phyloP scores from a whole-genome alignment of 2,888 invertebrate genomes.

The Oxycera nigricornis region DNA sequence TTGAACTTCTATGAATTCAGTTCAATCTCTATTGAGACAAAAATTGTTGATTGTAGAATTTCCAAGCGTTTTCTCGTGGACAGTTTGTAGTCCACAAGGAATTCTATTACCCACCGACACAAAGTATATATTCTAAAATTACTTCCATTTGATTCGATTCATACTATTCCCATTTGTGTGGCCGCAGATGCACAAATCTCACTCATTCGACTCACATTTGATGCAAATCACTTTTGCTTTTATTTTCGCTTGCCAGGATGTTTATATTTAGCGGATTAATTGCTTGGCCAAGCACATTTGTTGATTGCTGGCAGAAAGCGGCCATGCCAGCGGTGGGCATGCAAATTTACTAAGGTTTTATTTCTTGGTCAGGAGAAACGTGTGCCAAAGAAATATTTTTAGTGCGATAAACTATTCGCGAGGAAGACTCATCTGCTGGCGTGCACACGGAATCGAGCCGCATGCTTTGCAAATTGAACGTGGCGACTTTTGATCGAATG shows the following conservation, averaged over 20 bases:
- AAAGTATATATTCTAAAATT: not conserved
- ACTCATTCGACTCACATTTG: not conserved
- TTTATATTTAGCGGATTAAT: constrained; percentile 3
- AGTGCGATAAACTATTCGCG: not conserved
- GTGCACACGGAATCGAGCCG: not conserved
- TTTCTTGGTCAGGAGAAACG: not conserved
- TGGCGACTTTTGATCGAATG: not conserved
- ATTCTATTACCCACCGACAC: not conserved
- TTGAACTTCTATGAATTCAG: too few species aligned
- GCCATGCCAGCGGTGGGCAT: not conserved
- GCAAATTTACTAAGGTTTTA: not conserved
- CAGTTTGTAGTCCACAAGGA: too few species aligned
- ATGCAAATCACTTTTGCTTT: constrained; percentile 26
- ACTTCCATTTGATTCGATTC: not conserved
- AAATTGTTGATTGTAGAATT: too few species aligned
- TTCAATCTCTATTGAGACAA: too few species aligned
- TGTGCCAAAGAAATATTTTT: not conserved
- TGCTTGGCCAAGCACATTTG: not conserved
- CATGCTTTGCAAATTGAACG: not conserved
- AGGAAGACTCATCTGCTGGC: not conserved
- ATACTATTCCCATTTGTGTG: too few species aligned
- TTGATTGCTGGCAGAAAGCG: not conserved
- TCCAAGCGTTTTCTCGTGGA: too few species aligned
- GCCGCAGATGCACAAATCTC: not conserved
- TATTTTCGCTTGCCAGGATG: not conserved